Conservation (phyloP, 2,888 invertebrate genomes). For the Ennomos erosarius region DNA sequence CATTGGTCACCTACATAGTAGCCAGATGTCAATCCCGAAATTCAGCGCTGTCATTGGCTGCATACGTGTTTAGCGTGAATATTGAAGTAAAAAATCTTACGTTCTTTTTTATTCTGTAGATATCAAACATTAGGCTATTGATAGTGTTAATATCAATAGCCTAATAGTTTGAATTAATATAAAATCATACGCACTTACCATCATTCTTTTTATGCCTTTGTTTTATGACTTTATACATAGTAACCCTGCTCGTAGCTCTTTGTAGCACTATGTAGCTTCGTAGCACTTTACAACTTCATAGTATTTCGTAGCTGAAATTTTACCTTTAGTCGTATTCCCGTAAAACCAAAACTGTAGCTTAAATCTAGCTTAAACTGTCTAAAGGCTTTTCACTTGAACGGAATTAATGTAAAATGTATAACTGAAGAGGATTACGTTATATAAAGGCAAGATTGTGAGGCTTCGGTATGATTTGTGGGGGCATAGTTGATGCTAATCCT, state of each 20-base stretch:
- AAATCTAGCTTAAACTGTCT: slow-evolving; percentile 19
- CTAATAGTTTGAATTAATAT: too few species aligned
- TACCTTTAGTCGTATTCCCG: slow-evolving; percentile 1
- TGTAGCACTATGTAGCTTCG: slow-evolving; percentile 16
- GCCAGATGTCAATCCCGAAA: too few species aligned
- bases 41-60: too few species aligned
- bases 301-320: slow-evolving; percentile 8
- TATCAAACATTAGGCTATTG: too few species aligned
- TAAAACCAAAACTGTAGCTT: slow-evolving; percentile 8
- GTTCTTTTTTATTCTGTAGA: too few species aligned
- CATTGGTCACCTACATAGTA: too few species aligned
- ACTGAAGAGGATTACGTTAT: slow-evolving; percentile 12
- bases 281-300: slow-evolving; percentile 10
- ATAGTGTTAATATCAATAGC: too few species aligned
- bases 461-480: slow-evolving; percentile 20
- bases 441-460: slow-evolving; percentile 16
- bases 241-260: background rate
- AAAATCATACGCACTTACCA: too few species aligned
- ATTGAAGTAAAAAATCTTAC: too few species aligned
- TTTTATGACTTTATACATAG: too few species aligned
- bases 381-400: slow-evolving; percentile 26
- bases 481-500: slow-evolving; percentile 11
- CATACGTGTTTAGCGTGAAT: too few species aligned
- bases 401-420: slow-evolving; percentile 12
- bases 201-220: too few species aligned